Base-by-base conservation (phyloP, 92 coral and sea anemone genomes). In the Umimayanthus chanpuru region DNA sequence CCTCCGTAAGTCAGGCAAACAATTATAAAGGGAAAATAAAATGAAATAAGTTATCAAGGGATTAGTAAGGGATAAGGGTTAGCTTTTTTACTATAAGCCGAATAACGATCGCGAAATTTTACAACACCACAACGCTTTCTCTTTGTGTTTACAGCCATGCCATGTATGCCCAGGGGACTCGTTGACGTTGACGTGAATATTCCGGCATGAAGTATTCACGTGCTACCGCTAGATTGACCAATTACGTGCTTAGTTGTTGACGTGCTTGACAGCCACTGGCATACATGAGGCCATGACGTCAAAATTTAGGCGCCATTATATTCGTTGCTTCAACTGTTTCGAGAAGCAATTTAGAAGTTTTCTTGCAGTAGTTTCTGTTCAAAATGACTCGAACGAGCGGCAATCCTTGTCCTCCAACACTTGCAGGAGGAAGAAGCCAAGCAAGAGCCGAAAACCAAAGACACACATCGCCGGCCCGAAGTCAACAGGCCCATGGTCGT, bases 211-310 rank as follows among this genome's bases (percentile, higher is more conserved):
- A 61, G 68, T 61, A 61, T 61, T 61, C 68, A 61, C 68, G 68
- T 61, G 68, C 68, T 61, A 61, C 68, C 68, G 68, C 68, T 61
- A 61, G 68, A 61, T 61, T 61, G 68, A 61, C 68, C 68, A 61
- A 61, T 61, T 61, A 61, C 68, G 68, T 61, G 68, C 68, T 61
- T 61, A 61, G 68, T 61, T 61, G 68, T 61, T 61, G 68, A 61
- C 68, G 68, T 61, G 68, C 68, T 61, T 61, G 68, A 61, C 68
- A 61, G 68, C 68, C 12, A 61, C 68, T 61, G 68, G 68, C 68
- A 61, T 61, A 61, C 68, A 61, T 61, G 68, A 61, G 5, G 68
- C 68, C 68, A 61, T 61, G 68, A 61, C 68, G 68, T 61, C 68
- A 61, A 61, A 61, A 61, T 61, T 14, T 61, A 61, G 68, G 68